phyloP scores from a whole-genome alignment of 2,888 invertebrate genomes.

The Melangyna quadrimaculata region DNA sequence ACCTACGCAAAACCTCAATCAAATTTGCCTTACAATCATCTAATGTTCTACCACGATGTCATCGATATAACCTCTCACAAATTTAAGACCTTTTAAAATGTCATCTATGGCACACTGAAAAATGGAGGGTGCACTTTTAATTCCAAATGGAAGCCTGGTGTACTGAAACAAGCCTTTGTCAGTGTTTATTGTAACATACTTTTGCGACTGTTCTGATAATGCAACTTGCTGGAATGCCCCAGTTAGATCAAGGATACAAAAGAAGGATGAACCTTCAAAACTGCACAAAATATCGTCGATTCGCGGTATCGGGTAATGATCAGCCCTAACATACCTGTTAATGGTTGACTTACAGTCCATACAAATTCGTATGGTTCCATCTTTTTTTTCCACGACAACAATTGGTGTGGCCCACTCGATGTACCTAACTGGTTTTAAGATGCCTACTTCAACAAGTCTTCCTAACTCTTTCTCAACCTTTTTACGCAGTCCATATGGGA shows the following conservation, averaged over 20 bases:
- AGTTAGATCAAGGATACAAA: neutral
- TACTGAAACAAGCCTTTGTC: conserved; percentile 1
- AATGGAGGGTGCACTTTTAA: neutral
- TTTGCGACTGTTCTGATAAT: conserved; percentile 9
- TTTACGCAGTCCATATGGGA: neutral
- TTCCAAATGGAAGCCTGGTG: conserved; percentile 4
- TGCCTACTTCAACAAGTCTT: neutral
- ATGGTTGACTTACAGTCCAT: neutral
- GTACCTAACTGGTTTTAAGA: conserved; percentile 3
- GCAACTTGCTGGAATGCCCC: neutral
- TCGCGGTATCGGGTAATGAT: too few species aligned
- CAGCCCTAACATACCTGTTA: neutral
- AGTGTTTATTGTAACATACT: conserved; percentile 1
- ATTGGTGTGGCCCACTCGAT: conserved; percentile 16
- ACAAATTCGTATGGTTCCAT: neutral
- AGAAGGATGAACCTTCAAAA: neutral
- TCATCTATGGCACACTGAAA: neutral
- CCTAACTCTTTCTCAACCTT: neutral
- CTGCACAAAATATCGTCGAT: conserved; percentile 6
- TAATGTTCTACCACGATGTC: neutral
- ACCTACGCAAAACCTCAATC: neutral
- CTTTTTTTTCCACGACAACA: neutral
- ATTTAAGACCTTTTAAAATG: neutral
- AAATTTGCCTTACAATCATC: neutral
- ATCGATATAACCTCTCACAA: neutral